Evolutionary conservation across 1,140 invertebrate species (phyloP), one percentile per base, ranked within the genome.

Genomic region (Heliconius congener): DNA sequence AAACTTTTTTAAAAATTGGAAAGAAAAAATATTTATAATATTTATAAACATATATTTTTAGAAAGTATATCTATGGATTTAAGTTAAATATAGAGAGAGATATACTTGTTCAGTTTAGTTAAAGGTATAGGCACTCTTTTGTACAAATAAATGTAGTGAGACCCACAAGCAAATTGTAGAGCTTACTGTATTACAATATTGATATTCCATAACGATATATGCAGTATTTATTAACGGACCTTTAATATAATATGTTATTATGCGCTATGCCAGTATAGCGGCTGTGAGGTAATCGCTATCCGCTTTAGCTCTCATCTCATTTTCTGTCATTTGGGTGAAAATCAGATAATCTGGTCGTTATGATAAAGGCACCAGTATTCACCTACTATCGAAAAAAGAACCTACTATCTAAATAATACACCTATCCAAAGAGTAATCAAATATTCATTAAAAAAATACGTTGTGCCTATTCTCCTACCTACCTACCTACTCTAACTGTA

Each of bases 231-330:
- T 80, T 79, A 77, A 76, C 42, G 55, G n/a, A 39, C 72, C 30
- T 75, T 71, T 82, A 80, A 77, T 75, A 52, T 82, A 80, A 77
- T 75, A 52, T 60, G 71, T 80, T 66, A 81, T 76, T 79, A 74
- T 52, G 60, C 75, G 76, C 73, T 76, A 83, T 78, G 78, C 81
- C 81, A 77, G 74, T 82, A 74, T 19, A 18, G 75, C 73, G 23
- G 79, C 79, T 78, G 60, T 66, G 81, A 83, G 78, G 78, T 83
- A 78, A 83, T 82, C 78, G 80, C 79, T 74, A 18, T 66, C 70
- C 73, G 72, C 78, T 82, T 80, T 60, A 73, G 66, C 52, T 73
- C 55, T 52, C 66, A 50, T 76, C 79, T 81, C 79, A 78, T 83
- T 80, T 83, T 76, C 78, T 77, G 23, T 73, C 66, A 80, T 75